These are phyloP conservation scores for Ischnura elegans DNA, from an alignment of 2,888 invertebrate genomes.

Conservation along the genomic window DNA sequence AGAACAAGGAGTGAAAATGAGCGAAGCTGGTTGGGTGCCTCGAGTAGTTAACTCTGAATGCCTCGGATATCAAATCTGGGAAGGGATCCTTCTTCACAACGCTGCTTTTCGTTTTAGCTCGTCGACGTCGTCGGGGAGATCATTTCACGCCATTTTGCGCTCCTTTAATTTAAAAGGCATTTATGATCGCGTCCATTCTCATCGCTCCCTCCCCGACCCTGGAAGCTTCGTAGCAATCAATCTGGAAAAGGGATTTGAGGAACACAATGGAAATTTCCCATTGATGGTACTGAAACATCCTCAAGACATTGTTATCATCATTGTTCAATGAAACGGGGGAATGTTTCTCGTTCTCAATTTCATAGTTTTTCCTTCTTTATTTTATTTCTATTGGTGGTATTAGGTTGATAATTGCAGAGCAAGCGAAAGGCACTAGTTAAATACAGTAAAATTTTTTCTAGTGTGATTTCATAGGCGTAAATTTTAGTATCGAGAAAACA, in stretches of 20 bases:
- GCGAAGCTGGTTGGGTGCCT: neutral
- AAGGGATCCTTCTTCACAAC: neutral
- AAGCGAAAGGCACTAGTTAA: too few relatives aligned
- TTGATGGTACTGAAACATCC: neutral
- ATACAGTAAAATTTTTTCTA: too few relatives aligned
- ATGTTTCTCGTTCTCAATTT: too few relatives aligned
- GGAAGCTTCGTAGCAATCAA: neutral
- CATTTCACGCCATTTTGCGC: conserved; percentile 12
- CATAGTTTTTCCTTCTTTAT: too few relatives aligned
- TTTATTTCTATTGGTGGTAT: too few relatives aligned
- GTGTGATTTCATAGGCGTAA: too few relatives aligned
- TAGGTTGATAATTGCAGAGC: too few relatives aligned
- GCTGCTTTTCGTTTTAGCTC: neutral
- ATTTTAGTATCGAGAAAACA: too few relatives aligned
- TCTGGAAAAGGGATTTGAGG: neutral
- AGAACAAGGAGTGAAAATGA: neutral
- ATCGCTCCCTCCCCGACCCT: neutral
- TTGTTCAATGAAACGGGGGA: too few relatives aligned
- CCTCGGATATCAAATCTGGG: neutral
- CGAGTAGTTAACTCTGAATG: neutral
- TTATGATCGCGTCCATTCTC: neutral
- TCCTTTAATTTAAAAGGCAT: neutral
- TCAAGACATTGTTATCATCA: neutral
- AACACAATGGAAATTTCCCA: neutral
- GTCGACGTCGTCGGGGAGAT: neutral